Percentiles rank a stretch among this genome's conserved stretches.
These are phyloP conservation scores for Peromyscus eremicus DNA, from an alignment of 2,797 vertebrate species.

Conservation along the genomic window DNA sequence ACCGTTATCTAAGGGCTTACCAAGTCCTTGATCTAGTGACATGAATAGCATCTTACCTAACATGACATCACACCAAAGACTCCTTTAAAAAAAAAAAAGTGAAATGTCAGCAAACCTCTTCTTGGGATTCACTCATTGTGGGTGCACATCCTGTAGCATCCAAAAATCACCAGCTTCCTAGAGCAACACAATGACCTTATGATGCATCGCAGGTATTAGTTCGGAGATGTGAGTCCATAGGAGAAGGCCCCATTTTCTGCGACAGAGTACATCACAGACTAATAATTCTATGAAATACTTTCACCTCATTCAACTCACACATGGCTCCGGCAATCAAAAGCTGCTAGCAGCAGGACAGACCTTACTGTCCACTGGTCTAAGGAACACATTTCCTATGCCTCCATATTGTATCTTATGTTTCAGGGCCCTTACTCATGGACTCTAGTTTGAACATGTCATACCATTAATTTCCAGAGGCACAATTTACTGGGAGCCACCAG, in stretches of 20 bases:
- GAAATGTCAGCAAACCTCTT: neutral
- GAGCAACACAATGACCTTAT: neutral
- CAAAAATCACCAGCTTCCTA: neutral
- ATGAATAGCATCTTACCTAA: neutral
- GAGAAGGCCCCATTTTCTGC: neutral
- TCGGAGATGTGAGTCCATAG: neutral
- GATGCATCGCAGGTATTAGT: neutral
- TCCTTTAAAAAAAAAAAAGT: neutral
- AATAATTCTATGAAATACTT: neutral
- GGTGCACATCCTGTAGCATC: neutral
- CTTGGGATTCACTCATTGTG: neutral
- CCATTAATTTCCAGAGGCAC: neutral
- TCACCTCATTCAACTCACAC: neutral
- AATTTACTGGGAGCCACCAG: neutral
- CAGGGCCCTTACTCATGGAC: neutral
- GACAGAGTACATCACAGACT: neutral
- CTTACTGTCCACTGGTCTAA: neutral
- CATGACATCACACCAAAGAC: neutral
- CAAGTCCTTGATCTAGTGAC: neutral
- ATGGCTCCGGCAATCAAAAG: neutral
- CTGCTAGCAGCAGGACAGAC: neutral
- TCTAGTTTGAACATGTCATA: neutral
- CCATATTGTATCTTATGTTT: neutral
- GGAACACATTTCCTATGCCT: neutral
- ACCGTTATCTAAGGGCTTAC: neutral